These are phyloP conservation scores for Xestoiulus laeticollis DNA, from an alignment of 2,888 invertebrate species.

Conservation along the genomic window DNA sequence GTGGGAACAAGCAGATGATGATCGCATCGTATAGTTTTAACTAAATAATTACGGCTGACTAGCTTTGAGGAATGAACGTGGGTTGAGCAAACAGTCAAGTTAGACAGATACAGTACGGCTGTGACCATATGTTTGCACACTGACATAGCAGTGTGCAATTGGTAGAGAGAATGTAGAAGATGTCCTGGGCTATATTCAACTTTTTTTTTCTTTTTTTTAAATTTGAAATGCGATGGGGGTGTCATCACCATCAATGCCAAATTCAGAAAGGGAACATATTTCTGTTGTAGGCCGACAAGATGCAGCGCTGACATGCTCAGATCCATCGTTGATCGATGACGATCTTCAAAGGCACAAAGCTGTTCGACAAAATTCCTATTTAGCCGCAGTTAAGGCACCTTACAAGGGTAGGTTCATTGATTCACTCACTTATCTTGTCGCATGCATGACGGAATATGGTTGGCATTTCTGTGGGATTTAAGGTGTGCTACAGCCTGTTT, in stretches of 20 bases:
- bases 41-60: conserved; percentile 31
- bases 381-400: conserved; percentile 62
- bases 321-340: conserved; percentile 49
- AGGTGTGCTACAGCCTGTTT: not conserved
- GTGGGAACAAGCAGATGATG: conserved; percentile 21
- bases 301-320: conserved; percentile 32
- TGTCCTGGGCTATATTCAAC: not conserved
- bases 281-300: conserved; percentile 34
- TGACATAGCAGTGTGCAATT: not conserved
- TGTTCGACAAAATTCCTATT: conserved; percentile 62
- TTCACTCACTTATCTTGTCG: not conserved
- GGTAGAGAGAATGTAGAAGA: not conserved
- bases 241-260: not conserved
- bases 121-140: not conserved
- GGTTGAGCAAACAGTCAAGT: conserved; percentile 15
- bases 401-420: conserved; percentile 55
- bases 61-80: conserved; percentile 27
- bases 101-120: conserved; percentile 17
- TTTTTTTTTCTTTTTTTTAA: not conserved
- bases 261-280: conserved; percentile 18
- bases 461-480: not conserved
- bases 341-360: conserved; percentile 50
- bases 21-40: not conserved
- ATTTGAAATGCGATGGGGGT: not conserved
- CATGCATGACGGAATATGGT: not conserved